Evolutionary conservation across 1,140 invertebrate genomes (phyloP).

Genomic region (Reticulitermes speratus): DNA sequence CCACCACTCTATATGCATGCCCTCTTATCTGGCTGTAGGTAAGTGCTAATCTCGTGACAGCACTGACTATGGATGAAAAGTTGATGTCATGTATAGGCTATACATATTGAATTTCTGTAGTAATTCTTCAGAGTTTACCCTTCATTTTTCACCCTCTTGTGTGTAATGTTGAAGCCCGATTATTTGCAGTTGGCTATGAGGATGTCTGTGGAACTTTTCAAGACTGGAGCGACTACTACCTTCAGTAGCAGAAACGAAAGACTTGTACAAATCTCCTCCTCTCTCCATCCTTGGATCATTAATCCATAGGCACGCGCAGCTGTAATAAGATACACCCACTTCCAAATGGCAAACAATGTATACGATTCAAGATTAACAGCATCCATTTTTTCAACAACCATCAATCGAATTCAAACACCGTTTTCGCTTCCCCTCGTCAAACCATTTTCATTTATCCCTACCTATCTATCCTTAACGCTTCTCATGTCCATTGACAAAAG

Average conservation of each 20-base stretch:
- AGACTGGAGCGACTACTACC: neutral
- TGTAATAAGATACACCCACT: neutral
- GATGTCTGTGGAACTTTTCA: neutral
- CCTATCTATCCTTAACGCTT: neutral
- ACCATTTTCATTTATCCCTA: neutral
- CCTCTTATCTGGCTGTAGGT: too few species aligned
- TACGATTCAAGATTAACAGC: slow-evolving; percentile 7
- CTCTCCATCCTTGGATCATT: neutral
- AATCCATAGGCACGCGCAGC: neutral
- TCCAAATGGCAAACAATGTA: neutral
- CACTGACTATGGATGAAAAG: too few species aligned
- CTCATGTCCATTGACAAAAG: neutral
- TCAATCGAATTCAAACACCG: neutral
- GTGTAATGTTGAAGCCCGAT: too few species aligned
- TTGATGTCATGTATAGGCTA: too few species aligned
- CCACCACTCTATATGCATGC: too few species aligned
- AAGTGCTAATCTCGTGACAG: too few species aligned
- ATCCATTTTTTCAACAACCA: neutral
- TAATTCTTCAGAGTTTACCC: too few species aligned
- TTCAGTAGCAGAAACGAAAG: neutral
- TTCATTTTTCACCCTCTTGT: too few species aligned
- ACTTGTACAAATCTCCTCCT: neutral
- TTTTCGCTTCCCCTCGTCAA: neutral
- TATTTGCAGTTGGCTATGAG: too few species aligned
- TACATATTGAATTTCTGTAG: too few species aligned